Evolutionary conservation across 2,888 invertebrate species (phyloP).

Genomic region (Apamea crenata): DNA sequence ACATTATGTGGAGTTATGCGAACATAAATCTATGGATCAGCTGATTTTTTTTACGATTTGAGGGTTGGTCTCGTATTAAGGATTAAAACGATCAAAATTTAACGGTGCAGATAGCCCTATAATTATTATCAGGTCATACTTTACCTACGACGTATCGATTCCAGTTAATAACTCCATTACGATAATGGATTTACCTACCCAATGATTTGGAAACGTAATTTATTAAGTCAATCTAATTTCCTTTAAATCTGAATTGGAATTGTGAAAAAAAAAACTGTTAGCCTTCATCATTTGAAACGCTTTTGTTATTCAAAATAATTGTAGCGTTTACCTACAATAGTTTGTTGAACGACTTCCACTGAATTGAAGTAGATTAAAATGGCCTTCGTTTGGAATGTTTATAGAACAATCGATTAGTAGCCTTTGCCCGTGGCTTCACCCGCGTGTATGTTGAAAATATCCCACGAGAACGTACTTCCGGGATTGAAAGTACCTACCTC

Average conservation of each 20-base stretch:
- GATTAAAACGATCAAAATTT: no score
- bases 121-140: slow-evolving; percentile 17
- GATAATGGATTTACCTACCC: slow-evolving; percentile 61
- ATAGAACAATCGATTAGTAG: slow-evolving; percentile 7
- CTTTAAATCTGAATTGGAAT: slow-evolving; percentile 53
- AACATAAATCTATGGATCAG: no score
- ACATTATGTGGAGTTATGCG: no score
- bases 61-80: no score
- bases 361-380: slow-evolving; percentile 27
- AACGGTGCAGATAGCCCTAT: no score
- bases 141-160: slow-evolving; percentile 46
- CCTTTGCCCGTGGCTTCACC: background rate
- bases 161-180: slow-evolving; percentile 61
- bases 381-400: slow-evolving; percentile 2
- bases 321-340: slow-evolving; percentile 35
- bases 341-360: slow-evolving; percentile 20
- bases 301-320: slow-evolving; percentile 55
- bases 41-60: no score
- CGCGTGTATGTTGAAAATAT: background rate
- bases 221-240: slow-evolving; percentile 68
- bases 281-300: slow-evolving; percentile 42
- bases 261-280: slow-evolving; percentile 40
- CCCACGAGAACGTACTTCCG: background rate
- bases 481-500: background rate
- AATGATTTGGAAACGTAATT: slow-evolving; percentile 69